Percentiles rank a stretch among this genome's conserved stretches.
These are phyloP conservation scores for Mormyrus hasselquistii DNA, from an alignment of 2,797 vertebrate species.

Conservation along the genomic window DNA sequence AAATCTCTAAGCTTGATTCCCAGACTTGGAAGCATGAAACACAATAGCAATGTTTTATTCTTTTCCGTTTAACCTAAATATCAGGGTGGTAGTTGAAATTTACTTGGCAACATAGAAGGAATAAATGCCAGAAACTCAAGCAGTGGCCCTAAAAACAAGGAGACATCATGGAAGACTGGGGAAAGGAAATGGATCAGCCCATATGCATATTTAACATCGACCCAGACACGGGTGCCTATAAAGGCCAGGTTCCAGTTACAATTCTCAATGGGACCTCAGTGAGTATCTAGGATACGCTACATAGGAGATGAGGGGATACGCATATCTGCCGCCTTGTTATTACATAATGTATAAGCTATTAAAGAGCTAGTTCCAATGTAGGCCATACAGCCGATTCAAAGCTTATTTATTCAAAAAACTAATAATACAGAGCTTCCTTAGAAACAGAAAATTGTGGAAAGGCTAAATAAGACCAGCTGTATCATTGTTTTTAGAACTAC, in stretches of 20 bases:
- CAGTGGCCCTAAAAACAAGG: background rate
- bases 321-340: background rate
- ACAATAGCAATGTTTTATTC: background rate
- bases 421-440: background rate
- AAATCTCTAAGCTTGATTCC: background rate
- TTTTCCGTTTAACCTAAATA: background rate
- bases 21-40: background rate
- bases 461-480: background rate
- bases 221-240: background rate
- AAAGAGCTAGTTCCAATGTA: background rate
- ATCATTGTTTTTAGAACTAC: background rate
- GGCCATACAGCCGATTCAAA: background rate
- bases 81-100: background rate
- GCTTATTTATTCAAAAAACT: background rate
- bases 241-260: constrained; percentile 6
- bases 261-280: background rate
- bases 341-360: background rate
- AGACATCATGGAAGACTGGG: background rate
- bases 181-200: background rate
- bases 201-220: constrained; percentile 4
- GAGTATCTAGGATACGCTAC: constrained; percentile 5
- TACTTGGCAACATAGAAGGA: background rate
- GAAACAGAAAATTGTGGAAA: background rate
- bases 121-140: background rate
- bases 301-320: background rate